These are phyloP conservation scores for Trisateles emortualis DNA, from an alignment of 2,888 invertebrate species.

Conservation along the genomic window DNA sequence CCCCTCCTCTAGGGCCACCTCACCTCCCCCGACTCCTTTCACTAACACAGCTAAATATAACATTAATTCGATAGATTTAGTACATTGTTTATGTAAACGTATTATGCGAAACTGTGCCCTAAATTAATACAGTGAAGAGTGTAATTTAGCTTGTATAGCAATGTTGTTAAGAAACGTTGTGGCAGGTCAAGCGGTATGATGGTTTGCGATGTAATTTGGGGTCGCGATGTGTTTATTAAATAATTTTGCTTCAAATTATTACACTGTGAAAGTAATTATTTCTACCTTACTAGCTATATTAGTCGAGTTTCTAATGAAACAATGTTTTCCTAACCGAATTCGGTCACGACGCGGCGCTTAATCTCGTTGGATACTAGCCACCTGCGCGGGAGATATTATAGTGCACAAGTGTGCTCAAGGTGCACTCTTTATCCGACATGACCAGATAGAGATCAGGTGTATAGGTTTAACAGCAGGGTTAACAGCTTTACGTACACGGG, in stretches of 20 bases:
- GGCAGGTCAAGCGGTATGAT: conserved; percentile 6
- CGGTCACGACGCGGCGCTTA: too few species aligned
- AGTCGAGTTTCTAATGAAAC: too few species aligned
- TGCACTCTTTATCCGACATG: too few species aligned
- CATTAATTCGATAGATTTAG: conserved; percentile 6
- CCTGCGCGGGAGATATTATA: too few species aligned
- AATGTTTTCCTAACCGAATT: too few species aligned
- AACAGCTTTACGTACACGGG: too few species aligned
- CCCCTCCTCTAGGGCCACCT: conserved; percentile 16
- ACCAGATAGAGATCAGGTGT: too few species aligned
- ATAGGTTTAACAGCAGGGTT: too few species aligned
- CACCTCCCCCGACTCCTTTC: conserved; percentile 28
- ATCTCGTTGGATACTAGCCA: too few species aligned
- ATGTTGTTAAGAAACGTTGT: conserved; percentile 6
- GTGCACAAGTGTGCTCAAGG: too few species aligned
- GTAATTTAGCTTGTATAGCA: neutral
- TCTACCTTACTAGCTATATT: too few species aligned
- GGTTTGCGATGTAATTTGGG: neutral
- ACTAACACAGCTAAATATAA: conserved; percentile 17
- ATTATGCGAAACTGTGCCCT: conserved; percentile 6
- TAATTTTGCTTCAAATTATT: neutral
- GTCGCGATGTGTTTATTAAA: neutral
- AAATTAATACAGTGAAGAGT: neutral
- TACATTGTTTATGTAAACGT: neutral
- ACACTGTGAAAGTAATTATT: neutral